Conservation (phyloP, 2,113 vertebrate genomes). For the Poecile atricapillus region DNA sequence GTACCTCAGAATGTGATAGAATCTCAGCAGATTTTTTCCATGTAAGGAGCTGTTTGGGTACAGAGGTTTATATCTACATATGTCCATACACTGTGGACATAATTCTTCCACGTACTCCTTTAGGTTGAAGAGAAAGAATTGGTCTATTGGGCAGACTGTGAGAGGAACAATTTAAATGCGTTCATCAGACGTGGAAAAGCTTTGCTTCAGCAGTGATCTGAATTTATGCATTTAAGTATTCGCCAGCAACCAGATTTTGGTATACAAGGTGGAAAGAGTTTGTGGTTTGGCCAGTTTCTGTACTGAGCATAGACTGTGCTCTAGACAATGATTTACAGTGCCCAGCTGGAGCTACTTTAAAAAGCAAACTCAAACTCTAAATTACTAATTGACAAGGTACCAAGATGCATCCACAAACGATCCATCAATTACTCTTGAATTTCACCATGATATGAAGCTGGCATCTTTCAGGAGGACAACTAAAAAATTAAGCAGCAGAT, state of each 20-base stretch:
- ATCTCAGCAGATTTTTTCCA: neutral
- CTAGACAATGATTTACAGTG: slow-evolving; percentile 20
- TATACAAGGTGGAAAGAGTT: neutral
- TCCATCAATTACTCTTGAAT: neutral
- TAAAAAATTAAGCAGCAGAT: neutral
- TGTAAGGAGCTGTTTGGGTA: fast-evolving
- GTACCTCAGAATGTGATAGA: neutral
- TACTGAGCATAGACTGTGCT: neutral
- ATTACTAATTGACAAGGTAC: slow-evolving; percentile 17
- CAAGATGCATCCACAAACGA: neutral
- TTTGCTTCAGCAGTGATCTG: neutral
- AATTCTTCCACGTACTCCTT: neutral
- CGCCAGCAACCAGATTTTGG: neutral
- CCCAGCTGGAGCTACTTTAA: slow-evolving; percentile 22
- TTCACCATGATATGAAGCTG: neutral
- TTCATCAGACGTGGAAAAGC: neutral
- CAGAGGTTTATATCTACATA: neutral
- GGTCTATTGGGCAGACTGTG: neutral
- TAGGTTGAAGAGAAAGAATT: neutral
- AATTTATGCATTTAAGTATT: neutral
- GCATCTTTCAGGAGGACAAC: neutral
- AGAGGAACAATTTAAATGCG: neutral
- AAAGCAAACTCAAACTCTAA: slow-evolving; percentile 31
- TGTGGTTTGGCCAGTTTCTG: neutral
- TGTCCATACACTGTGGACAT: neutral